Percentiles rank a stretch among this genome's conserved stretches.
Conservation (phyloP, 2,797 vertebrate species). For the Sebastes diaconus region DNA sequence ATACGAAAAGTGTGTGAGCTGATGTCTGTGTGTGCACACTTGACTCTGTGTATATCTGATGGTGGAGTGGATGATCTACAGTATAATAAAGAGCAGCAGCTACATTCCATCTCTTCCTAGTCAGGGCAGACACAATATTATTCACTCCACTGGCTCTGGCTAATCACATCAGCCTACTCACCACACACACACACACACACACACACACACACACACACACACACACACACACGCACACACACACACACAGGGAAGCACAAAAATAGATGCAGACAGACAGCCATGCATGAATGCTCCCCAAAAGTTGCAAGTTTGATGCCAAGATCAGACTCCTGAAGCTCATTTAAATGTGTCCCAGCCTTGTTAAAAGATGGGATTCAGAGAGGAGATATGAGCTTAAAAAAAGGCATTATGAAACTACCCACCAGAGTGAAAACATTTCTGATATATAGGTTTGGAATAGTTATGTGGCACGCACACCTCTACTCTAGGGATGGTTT, state of each 20-base stretch:
- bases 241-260: slow-evolving; percentile 10
- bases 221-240: not conserved
- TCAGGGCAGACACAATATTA: slow-evolving; percentile 73
- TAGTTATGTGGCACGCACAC: not conserved
- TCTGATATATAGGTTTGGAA: not conserved
- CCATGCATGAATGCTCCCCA: slow-evolving; percentile 50
- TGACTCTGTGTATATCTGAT: slow-evolving; percentile 44
- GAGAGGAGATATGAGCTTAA: not conserved
- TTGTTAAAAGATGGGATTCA: slow-evolving; percentile 12
- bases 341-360: slow-evolving; percentile 41
- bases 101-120: slow-evolving; percentile 61
- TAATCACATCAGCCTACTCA: slow-evolving; percentile 72
- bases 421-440: not conserved
- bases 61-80: slow-evolving; percentile 42
- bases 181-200: not conserved
- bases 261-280: slow-evolving; percentile 64
- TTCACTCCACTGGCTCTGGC: slow-evolving; percentile 75
- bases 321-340: slow-evolving; percentile 46
- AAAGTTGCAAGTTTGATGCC: slow-evolving; percentile 62
- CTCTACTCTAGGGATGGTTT: not conserved
- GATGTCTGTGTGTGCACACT: slow-evolving; percentile 10
- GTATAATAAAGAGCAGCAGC: slow-evolving; percentile 63
- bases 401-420: slow-evolving; percentile 1
- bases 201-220: not conserved
- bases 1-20: not conserved